Evolutionary conservation across 2,888 invertebrate species (phyloP), one percentile per base, ranked within the genome.

Genomic region (Cosmia pyralina): DNA sequence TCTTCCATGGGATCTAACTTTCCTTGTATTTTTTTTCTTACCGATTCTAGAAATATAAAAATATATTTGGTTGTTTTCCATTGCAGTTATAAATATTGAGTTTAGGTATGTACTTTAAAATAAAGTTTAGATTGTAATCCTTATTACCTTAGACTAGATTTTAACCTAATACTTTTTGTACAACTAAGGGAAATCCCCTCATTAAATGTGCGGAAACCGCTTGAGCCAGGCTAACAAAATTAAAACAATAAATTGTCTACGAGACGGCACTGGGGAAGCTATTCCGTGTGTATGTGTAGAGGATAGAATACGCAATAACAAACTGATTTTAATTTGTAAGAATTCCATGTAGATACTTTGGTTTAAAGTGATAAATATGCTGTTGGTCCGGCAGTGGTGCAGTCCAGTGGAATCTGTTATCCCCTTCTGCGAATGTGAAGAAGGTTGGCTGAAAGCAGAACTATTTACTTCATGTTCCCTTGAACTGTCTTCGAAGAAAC

Each of bases 11-110:
- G 59, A 59, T 38, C 3, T 22, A 34, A 52, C 34, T 57, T 65
- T 22, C 34, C 38, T 69, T 69, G 50, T 77, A 80, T 80, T 80
- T 69, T 76, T 79, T 72, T 57, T n/a, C n/a, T n/a, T 34, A 41
- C n/a, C n/a, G 38, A 44, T 28, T 44, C n/a, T 44, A 50, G 6
- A 22, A 22, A 22, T n/a, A n/a, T n/a, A n/a, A n/a, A n/a, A 38
- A 75, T 3, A 13, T 41, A 46, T 63, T 15, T 77, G 53, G n/a
- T 22, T 52, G n/a, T 60, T 62, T 66, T 52, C 19, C 52, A 53
- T 4, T 70, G 17, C 19, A 53, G 17, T 52, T 57, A 68, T 22
- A 19, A 76, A 60, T 15, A 38, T 69, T 46, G 15, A 58, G 28
- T 58, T 15, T 48, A 15, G n/a, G 10, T 44, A 22, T 48, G 0